A percentile compares a stretch with the other conserved stretches of the same genome.
These are phyloP conservation scores for Acipenser transmontanus DNA, from an alignment of 2,797 vertebrate species.

Conservation along the genomic window DNA sequence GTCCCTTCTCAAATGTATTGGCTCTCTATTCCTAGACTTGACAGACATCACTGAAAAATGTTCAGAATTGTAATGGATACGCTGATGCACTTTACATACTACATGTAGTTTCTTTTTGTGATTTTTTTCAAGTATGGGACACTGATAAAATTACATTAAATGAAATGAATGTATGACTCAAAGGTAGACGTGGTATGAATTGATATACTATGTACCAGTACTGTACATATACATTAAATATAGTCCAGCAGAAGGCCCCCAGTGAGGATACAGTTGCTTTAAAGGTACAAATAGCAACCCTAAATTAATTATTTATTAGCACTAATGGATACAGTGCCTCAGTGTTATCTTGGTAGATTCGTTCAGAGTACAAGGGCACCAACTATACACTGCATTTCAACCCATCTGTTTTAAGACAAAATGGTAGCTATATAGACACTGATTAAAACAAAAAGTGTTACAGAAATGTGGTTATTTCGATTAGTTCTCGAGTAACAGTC, in stretches of 20 bases:
- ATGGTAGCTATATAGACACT: not conserved
- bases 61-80: no score
- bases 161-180: no score
- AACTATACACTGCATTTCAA: conserved; percentile 2
- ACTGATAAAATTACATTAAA: no score
- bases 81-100: no score
- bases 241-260: conserved; percentile 59
- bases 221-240: conserved; percentile 72
- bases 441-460: conserved; percentile 3
- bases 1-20: no score
- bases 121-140: no score
- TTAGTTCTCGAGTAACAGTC: no score
- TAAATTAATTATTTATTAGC: conserved; percentile 60
- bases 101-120: no score
- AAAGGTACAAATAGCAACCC: conserved; percentile 62
- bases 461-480: conserved; percentile 18
- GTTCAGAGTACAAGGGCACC: conserved; percentile 28
- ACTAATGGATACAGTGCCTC: conserved; percentile 45
- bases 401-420: conserved; percentile 6
- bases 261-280: conserved; percentile 58
- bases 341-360: conserved; percentile 36
- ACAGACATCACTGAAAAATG: no score
- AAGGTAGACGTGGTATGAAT: conserved; percentile 1
- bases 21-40: no score
- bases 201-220: conserved; percentile 76